Evolutionary conservation across 2,113 vertebrate species (phyloP).

Genomic region (Pangasianodon gigas): DNA sequence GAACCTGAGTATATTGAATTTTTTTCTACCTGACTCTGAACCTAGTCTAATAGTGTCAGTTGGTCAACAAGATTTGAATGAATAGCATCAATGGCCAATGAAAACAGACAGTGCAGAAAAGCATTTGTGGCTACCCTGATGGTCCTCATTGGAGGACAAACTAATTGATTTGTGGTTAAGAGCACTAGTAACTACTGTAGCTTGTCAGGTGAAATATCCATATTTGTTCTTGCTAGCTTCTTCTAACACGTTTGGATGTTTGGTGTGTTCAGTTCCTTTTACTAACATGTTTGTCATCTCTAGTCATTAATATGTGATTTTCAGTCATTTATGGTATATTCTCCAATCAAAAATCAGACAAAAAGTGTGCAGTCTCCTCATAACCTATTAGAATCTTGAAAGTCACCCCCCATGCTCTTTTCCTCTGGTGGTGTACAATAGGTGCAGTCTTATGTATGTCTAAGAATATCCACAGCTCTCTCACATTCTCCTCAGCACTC

Average conservation of each 20-base stretch:
- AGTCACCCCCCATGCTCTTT: constrained; percentile 40
- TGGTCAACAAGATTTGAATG: not conserved
- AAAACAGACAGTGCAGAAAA: not conserved
- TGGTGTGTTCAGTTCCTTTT: not conserved
- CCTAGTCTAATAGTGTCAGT: not conserved
- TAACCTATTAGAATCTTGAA: constrained; percentile 26
- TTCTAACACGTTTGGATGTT: not conserved
- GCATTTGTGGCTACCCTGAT: not conserved
- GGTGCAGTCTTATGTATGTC: constrained; percentile 25
- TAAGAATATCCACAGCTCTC: constrained; percentile 32
- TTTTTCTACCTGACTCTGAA: not conserved
- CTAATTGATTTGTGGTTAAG: not conserved
- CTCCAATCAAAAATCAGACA: not conserved
- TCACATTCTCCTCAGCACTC: not conserved
- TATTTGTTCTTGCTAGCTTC: not conserved
- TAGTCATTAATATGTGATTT: not conserved
- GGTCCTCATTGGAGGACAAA: not conserved
- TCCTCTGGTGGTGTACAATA: constrained; percentile 35
- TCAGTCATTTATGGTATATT: not conserved
- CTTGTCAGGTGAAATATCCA: not conserved
- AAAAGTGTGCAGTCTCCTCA: not conserved
- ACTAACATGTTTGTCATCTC: not conserved
- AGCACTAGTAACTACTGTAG: too few species aligned
- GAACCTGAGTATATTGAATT: not conserved
- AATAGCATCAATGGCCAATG: not conserved